Percentiles rank a stretch among this genome's conserved stretches.
These are phyloP conservation scores for Platysteira castanea DNA, from an alignment of 2,113 vertebrate species.

Conservation along the genomic window DNA sequence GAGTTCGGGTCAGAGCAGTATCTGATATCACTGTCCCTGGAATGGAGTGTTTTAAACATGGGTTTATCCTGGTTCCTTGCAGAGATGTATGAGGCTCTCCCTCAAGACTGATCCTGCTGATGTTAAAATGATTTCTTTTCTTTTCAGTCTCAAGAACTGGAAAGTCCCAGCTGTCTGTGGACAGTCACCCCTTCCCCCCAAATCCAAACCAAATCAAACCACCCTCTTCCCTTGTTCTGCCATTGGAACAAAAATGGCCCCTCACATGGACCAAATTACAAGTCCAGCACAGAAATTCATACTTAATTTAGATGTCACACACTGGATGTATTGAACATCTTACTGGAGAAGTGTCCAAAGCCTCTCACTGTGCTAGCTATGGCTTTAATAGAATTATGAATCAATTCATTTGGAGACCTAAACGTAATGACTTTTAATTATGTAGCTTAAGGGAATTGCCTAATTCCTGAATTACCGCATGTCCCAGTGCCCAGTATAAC, in stretches of 20 bases:
- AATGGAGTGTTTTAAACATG: neutral
- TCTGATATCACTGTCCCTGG: neutral
- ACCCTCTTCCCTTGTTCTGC: neutral
- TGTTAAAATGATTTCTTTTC: neutral
- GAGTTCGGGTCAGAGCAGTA: neutral
- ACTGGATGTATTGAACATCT: accelerated
- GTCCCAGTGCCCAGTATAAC: neutral
- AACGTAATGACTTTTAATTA: neutral
- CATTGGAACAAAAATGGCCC: neutral
- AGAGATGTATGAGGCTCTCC: neutral
- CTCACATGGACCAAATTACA: neutral
- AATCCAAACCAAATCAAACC: neutral
- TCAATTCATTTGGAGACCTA: neutral
- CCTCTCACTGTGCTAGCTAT: neutral
- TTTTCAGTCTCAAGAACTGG: neutral
- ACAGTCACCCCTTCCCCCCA: neutral
- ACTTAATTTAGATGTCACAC: neutral
- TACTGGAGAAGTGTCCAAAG: neutral
- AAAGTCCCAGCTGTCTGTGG: neutral
- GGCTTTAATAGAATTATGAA: neutral
- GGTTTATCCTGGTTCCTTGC: neutral
- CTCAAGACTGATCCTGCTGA: neutral
- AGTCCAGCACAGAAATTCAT: neutral
- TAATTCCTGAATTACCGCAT: neutral
- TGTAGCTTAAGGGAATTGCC: neutral